phyloP scores from a whole-genome alignment of 1,140 invertebrate genomes.

The Melitaea cinxia region DNA sequence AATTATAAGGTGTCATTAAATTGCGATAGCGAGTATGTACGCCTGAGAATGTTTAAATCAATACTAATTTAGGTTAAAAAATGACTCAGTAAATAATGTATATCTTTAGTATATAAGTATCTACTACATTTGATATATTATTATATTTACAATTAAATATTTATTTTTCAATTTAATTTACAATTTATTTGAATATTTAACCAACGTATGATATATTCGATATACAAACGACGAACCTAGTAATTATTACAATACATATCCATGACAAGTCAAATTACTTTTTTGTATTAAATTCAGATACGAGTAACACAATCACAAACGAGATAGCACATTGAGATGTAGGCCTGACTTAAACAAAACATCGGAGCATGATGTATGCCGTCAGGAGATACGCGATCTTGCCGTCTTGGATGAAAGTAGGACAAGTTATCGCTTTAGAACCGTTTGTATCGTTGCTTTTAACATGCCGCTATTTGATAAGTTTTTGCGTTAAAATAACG shows the following conservation, averaged over 20 bases:
- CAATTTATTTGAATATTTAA: no score
- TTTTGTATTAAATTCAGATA: slow-evolving; percentile 31
- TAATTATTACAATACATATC: neutral
- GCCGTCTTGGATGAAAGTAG: slow-evolving; percentile 43
- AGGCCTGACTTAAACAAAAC: slow-evolving; percentile 40
- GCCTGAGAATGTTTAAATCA: neutral
- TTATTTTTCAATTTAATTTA: no score
- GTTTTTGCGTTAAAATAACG: slow-evolving; percentile 19
- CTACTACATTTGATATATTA: no score
- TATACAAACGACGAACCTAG: no score
- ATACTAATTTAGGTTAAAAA: neutral
- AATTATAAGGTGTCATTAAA: neutral
- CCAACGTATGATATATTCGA: no score
- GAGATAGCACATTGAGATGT: slow-evolving; percentile 39
- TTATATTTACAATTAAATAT: no score
- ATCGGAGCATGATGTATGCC: slow-evolving; percentile 45
- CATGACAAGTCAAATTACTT: slow-evolving; percentile 5
- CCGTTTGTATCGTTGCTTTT: slow-evolving; percentile 42
- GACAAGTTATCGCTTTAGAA: slow-evolving; percentile 45
- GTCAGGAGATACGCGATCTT: slow-evolving; percentile 45
- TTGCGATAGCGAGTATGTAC: slow-evolving; percentile 10
- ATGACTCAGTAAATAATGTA: no score
- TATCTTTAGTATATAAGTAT: no score
- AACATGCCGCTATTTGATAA: slow-evolving; percentile 39
- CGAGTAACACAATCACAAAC: slow-evolving; percentile 37